A percentile compares a stretch with the other conserved stretches of the same genome.
Evolutionary conservation across 2,888 invertebrate species (phyloP).

Genomic region (Eupithecia inturbata): DNA sequence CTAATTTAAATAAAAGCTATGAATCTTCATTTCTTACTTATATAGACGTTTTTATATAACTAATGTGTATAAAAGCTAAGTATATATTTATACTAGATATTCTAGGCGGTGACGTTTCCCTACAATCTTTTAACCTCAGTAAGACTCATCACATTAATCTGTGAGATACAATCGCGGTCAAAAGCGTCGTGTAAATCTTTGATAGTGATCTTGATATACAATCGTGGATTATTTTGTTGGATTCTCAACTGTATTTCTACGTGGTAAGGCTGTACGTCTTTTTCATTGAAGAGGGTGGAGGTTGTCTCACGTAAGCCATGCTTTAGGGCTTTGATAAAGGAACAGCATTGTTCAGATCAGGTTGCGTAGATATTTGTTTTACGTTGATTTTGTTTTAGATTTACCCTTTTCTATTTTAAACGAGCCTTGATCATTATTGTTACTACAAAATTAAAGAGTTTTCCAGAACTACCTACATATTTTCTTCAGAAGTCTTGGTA

Average conservation of each 20-base stretch:
- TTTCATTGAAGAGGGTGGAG: slow-evolving; percentile 36
- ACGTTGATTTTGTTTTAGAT: slow-evolving; percentile 44
- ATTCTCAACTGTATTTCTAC: slow-evolving; percentile 32
- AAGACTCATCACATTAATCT: slow-evolving; percentile 75
- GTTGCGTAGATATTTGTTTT: slow-evolving; percentile 46
- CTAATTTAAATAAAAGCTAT: neutral
- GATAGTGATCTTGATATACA: slow-evolving; percentile 78
- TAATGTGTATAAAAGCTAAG: neutral
- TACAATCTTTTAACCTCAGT: slow-evolving; percentile 61
- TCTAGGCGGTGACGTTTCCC: slow-evolving; percentile 57
- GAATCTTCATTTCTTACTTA: neutral
- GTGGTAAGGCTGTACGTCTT: slow-evolving; percentile 25
- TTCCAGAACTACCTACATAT: neutral
- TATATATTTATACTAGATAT: neutral
- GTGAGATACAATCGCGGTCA: slow-evolving; percentile 73
- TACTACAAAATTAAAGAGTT: neutral
- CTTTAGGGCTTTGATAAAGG: slow-evolving; percentile 50
- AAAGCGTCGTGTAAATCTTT: slow-evolving; percentile 72
- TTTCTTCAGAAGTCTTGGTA: neutral
- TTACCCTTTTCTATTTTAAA: slow-evolving; percentile 4
- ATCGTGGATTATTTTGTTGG: slow-evolving; percentile 38
- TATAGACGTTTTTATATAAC: neutral
- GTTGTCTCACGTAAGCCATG: slow-evolving; percentile 37
- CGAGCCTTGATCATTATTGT: neutral
- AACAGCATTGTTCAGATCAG: slow-evolving; percentile 52